phyloP scores from a whole-genome alignment of 2,113 vertebrate genomes.

The Coregonus clupeaformis region DNA sequence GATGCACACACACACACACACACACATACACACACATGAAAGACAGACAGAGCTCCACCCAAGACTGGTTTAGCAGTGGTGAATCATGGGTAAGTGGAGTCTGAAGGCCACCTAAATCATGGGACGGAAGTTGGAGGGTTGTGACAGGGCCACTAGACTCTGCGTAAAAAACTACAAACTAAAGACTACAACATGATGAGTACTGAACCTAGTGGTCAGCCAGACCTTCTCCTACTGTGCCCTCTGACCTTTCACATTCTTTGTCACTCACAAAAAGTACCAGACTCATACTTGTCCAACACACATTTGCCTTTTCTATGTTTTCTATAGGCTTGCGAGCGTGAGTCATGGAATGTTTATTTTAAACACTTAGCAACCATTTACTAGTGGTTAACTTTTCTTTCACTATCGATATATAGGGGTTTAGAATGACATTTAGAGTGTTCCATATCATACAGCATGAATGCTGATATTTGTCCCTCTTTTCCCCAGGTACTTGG shows the following conservation, averaged over 20 bases:
- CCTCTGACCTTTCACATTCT: not conserved
- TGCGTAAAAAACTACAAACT: no score
- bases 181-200: not conserved
- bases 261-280: no score
- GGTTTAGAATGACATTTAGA: not conserved
- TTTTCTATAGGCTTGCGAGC: no score
- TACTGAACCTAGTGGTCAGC: not conserved
- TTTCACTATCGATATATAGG: no score
- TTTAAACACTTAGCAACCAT: no score
- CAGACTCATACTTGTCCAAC: no score
- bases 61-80: not conserved
- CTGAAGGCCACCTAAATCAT: not conserved
- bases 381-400: no score
- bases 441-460: not conserved
- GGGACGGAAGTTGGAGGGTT: not conserved
- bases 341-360: no score
- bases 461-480: constrained; percentile 30
- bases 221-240: not conserved
- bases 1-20: not conserved
- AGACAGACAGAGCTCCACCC: not conserved
- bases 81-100: constrained; percentile 1
- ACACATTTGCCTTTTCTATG: no score
- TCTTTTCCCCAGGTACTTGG: constrained; percentile 86
- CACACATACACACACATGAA: not conserved
- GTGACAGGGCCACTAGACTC: not conserved